Evolutionary conservation across 2,888 invertebrate species (phyloP).

Genomic region (Drosophila anomelani): DNA sequence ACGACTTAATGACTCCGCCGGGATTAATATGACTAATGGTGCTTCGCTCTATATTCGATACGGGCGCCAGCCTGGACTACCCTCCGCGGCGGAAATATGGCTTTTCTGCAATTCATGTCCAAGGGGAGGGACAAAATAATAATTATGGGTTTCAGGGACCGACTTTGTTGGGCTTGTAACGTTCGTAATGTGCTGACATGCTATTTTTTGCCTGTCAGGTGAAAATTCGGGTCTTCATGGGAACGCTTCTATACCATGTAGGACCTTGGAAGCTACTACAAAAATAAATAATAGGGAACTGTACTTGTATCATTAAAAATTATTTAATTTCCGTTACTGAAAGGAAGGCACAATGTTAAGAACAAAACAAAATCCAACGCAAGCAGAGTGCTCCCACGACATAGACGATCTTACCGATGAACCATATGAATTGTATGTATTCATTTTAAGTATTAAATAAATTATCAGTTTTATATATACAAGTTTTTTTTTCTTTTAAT

Average conservation of each 20-base stretch:
- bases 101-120: constrained; percentile 73
- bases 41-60: constrained; percentile 67
- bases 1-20: constrained; percentile 80
- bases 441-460: background rate
- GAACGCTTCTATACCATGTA: constrained; percentile 18
- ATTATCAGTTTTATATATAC: too few relatives aligned
- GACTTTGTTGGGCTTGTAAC: constrained; percentile 43
- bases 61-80: constrained; percentile 14
- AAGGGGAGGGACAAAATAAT: constrained; percentile 51
- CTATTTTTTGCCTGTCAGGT: constrained; percentile 52
- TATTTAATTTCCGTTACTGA: background rate
- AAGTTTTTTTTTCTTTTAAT: background rate
- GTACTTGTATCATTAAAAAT: background rate
- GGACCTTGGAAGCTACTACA: too few relatives aligned
- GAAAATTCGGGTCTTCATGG: background rate
- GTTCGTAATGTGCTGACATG: constrained; percentile 69
- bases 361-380: too few relatives aligned
- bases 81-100: constrained; percentile 24
- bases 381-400: background rate
- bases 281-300: background rate
- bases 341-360: background rate
- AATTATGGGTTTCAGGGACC: constrained; percentile 64
- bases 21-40: constrained; percentile 81
- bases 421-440: background rate
- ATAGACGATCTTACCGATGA: too few relatives aligned